A percentile compares a stretch with the other conserved stretches of the same genome.
phyloP scores from a whole-genome alignment of 2,888 invertebrate genomes.

The Syrista parreyssii region DNA sequence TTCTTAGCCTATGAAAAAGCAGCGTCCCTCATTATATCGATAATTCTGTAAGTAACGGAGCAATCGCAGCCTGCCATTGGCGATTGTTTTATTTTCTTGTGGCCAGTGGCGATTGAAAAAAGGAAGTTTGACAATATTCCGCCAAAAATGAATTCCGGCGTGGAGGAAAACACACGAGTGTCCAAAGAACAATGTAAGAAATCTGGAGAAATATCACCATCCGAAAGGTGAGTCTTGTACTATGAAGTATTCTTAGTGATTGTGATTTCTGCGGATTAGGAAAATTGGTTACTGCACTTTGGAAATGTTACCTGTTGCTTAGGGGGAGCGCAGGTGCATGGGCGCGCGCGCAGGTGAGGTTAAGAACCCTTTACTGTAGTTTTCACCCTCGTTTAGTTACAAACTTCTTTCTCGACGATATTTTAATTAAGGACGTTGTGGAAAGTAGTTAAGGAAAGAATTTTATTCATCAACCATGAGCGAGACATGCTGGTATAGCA shows the following conservation, averaged over 20 bases:
- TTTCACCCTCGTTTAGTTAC: conserved; percentile 16
- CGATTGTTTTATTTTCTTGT: conserved; percentile 19
- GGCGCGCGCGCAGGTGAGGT: conserved; percentile 38
- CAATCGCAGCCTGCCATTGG: conserved; percentile 24
- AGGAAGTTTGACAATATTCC: conserved; percentile 39
- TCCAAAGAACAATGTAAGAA: conserved; percentile 35
- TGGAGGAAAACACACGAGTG: conserved; percentile 39
- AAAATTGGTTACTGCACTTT: background rate
- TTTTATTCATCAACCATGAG: conserved; percentile 23
- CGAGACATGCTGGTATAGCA: conserved; percentile 33
- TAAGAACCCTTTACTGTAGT: conserved; percentile 30
- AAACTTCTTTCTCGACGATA: conserved; percentile 15
- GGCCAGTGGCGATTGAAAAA: conserved; percentile 32
- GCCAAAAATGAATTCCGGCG: conserved; percentile 55
- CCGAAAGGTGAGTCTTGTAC: conserved; percentile 44
- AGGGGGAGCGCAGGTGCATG: conserved; percentile 45
- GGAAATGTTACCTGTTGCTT: conserved; percentile 42
- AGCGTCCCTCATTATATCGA: conserved; percentile 7
- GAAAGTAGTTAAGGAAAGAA: conserved; percentile 5
- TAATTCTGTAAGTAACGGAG: conserved; percentile 18
- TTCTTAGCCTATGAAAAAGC: background rate
- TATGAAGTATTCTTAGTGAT: background rate
- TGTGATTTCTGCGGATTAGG: background rate
- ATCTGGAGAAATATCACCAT: conserved; percentile 45
- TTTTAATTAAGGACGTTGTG: conserved; percentile 2